Evolutionary conservation across 2,888 invertebrate species (phyloP), one percentile per base, ranked within the genome.

Genomic region (Temnothorax unifasciatus): DNA sequence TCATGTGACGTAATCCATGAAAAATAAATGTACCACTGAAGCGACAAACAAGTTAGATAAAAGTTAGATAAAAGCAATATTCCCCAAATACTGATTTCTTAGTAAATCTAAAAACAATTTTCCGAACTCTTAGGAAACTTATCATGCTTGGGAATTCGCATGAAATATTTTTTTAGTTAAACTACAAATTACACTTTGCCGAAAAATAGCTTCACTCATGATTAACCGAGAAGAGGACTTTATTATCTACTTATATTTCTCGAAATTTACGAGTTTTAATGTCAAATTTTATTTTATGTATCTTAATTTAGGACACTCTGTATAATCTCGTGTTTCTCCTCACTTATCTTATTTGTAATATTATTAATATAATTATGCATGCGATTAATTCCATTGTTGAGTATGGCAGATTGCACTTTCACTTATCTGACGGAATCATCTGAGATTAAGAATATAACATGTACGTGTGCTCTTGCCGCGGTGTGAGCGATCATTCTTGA

Each of bases 371-470:
- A 38, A 71, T 54, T 21, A 54, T 54, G 9, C 18, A 18, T 54
- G 38, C 13, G 25, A 59, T 41, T 25, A 38, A 41, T 57, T 57
- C 18, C 66, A 25, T 68, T 68, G 57, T 73, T 59, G 71, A 18
- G 25, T 73, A 54, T 18, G 25, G 54, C 18, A 25, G 41, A 59
- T 41, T 38, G 18, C 18, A 57, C 73, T 73, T 73, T 59, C 59
- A 57, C 73, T 73, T 57, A 59, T 73, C 73, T 57, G 73, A 41
- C 57, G 18, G 73, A 73, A 73, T 25, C 61, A 73, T 73, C 73
- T 25, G 73, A 47, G 47, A 73, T 73, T 73, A 41, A 59, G 57
- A 73, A 41, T 57, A 59, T 13, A 25, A 54, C 71, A 13, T 50
- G 6, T n/a, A 38, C 4, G 3, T 44, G 25, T 25, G 25, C 41